Conservation (phyloP, 1,140 invertebrate genomes). For the Procambarus clarkii region DNA sequence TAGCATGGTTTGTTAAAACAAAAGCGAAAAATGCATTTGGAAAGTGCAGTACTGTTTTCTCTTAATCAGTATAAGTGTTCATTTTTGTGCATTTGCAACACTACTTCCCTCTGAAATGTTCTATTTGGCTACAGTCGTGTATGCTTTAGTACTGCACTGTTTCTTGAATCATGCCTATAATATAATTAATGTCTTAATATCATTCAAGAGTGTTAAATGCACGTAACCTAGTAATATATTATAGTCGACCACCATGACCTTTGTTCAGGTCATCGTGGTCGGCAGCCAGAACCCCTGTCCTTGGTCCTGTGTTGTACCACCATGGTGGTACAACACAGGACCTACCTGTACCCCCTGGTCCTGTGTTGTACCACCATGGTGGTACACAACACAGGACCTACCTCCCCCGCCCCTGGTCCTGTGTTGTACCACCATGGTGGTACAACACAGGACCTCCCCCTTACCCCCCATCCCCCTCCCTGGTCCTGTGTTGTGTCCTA, state of each 20-base stretch:
- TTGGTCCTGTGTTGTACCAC: no score
- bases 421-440: no score
- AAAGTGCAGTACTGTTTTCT: conserved; percentile 15
- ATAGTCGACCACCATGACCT: background rate
- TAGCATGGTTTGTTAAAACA: background rate
- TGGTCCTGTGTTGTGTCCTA: background rate
- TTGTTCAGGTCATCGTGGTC: no score
- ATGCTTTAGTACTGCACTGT: background rate
- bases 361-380: no score
- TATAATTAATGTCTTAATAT: background rate
- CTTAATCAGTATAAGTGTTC: background rate
- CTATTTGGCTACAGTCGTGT: background rate
- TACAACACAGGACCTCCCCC: no score
- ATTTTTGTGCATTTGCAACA: background rate
- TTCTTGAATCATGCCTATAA: background rate
- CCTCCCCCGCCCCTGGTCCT: no score
- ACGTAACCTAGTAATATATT: background rate
- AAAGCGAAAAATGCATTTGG: background rate
- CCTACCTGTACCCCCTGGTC: no score
- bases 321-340: no score
- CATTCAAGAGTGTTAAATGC: background rate
- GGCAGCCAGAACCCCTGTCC: no score
- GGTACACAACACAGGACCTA: no score
- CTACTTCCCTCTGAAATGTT: background rate
- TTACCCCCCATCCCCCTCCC: no score